These are phyloP conservation scores for Euzophera pinguis DNA, from an alignment of 2,888 invertebrate species.

Conservation along the genomic window DNA sequence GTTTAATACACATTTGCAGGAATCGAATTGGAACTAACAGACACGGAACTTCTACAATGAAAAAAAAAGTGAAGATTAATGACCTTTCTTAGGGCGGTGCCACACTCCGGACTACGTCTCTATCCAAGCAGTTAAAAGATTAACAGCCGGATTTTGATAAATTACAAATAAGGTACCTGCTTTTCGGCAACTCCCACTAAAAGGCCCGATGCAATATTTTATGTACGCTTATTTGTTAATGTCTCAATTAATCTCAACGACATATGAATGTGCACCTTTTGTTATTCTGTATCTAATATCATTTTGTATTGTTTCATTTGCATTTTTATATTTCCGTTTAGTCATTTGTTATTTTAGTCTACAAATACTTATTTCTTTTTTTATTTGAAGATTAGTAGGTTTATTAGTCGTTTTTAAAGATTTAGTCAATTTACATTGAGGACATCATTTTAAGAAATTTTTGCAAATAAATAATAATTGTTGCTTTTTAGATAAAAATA, in stretches of 20 bases:
- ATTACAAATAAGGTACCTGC: slow-evolving; percentile 64
- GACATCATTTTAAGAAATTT: too few relatives aligned
- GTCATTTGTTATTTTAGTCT: background rate
- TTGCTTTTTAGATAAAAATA: background rate
- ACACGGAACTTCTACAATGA: slow-evolving; percentile 14
- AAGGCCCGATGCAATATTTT: slow-evolving; percentile 46
- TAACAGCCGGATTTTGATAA: slow-evolving; percentile 64
- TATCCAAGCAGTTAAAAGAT: slow-evolving; percentile 62
- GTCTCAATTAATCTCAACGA: slow-evolving; percentile 66
- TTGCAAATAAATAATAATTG: background rate
- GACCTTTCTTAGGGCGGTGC: slow-evolving; percentile 52
- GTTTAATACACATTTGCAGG: slow-evolving; percentile 2
- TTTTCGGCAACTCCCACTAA: slow-evolving; percentile 61
- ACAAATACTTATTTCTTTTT: background rate
- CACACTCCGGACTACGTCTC: slow-evolving; percentile 46
- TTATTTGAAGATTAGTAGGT: background rate
- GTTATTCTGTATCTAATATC: slow-evolving; percentile 32
- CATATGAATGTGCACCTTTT: slow-evolving; percentile 51
- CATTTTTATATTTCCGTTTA: slow-evolving; percentile 54
- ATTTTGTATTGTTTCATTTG: slow-evolving; percentile 56
- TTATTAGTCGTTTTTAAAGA: background rate
- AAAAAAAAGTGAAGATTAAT: slow-evolving; percentile 31
- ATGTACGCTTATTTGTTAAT: slow-evolving; percentile 66
- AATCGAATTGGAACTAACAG: slow-evolving; percentile 12
- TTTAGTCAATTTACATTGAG: too few relatives aligned